phyloP scores from a whole-genome alignment of 2,888 invertebrate genomes.

The Drosophila neotestacea region DNA sequence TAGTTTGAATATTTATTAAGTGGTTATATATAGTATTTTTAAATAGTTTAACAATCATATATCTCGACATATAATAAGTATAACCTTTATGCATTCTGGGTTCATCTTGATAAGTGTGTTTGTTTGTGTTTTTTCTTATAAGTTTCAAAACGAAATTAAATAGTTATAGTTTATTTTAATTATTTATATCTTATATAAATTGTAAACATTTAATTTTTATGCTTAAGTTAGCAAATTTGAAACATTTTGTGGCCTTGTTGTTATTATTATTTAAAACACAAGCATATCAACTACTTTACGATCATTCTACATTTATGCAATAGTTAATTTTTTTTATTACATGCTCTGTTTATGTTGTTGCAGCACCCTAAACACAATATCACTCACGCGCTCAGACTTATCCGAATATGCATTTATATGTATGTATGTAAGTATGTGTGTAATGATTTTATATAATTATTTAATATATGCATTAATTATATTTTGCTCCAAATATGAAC shows the following conservation, averaged over 20 bases:
- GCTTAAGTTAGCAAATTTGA: constrained; percentile 61
- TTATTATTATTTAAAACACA: constrained; percentile 36
- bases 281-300: constrained; percentile 62
- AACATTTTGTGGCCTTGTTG: constrained; percentile 41
- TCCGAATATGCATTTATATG: constrained; percentile 80
- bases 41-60: constrained; percentile 42
- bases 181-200: constrained; percentile 41
- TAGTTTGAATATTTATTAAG: constrained; percentile 20
- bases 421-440: constrained; percentile 37
- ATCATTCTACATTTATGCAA: constrained; percentile 38
- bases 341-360: constrained; percentile 65
- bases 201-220: constrained; percentile 58
- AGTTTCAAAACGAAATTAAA: constrained; percentile 30
- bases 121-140: constrained; percentile 11
- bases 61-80: constrained; percentile 45
- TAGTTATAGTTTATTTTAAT: constrained; percentile 15
- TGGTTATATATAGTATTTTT: constrained; percentile 24
- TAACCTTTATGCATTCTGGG: constrained; percentile 28
- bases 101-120: constrained; percentile 11
- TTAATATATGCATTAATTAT: constrained; percentile 33
- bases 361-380: constrained; percentile 85
- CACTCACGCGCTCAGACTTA: constrained; percentile 85
- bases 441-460: constrained; percentile 24
- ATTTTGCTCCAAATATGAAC: constrained; percentile 29
- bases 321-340: constrained; percentile 40